Percentiles rank a stretch among this genome's conserved stretches.
Evolutionary conservation across 2,797 vertebrate species (phyloP).

Genomic region (Malurus leucopterus): DNA sequence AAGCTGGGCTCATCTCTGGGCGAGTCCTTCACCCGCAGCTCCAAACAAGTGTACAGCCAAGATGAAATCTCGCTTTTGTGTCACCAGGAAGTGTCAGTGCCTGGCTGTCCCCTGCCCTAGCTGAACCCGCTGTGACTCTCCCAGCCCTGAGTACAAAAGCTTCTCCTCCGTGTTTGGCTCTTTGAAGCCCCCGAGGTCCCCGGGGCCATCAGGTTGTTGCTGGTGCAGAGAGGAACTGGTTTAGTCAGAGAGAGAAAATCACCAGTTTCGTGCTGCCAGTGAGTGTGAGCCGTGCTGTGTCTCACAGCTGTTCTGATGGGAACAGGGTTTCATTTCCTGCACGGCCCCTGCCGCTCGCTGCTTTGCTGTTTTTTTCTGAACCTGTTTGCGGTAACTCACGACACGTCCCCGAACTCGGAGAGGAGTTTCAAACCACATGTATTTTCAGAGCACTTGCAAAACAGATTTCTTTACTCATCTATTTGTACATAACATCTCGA

Average conservation of each 20-base stretch:
- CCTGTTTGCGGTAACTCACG: slow-evolving; percentile 1
- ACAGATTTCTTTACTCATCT: background rate
- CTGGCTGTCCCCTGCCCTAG: accelerated
- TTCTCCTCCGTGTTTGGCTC: background rate
- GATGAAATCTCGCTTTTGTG: background rate
- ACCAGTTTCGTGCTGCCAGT: background rate
- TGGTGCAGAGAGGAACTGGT: background rate
- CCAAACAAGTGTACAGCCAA: too few relatives aligned
- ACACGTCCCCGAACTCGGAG: background rate
- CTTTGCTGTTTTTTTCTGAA: background rate
- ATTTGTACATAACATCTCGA: accelerated
- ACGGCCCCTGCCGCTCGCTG: background rate
- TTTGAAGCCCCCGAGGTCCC: background rate
- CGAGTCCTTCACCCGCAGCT: background rate
- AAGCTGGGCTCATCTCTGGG: background rate
- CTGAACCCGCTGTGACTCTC: background rate
- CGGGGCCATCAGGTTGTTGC: background rate
- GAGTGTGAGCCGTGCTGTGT: background rate
- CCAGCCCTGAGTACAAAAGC: accelerated
- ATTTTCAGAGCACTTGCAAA: background rate
- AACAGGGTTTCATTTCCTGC: slow-evolving; percentile 58
- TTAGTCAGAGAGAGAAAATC: slow-evolving; percentile 23
- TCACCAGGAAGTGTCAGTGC: background rate
- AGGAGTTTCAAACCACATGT: background rate
- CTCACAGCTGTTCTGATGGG: slow-evolving; percentile 45